These are phyloP conservation scores for Copidosoma aretas DNA, from an alignment of 2,888 invertebrate genomes.

Conservation along the genomic window DNA sequence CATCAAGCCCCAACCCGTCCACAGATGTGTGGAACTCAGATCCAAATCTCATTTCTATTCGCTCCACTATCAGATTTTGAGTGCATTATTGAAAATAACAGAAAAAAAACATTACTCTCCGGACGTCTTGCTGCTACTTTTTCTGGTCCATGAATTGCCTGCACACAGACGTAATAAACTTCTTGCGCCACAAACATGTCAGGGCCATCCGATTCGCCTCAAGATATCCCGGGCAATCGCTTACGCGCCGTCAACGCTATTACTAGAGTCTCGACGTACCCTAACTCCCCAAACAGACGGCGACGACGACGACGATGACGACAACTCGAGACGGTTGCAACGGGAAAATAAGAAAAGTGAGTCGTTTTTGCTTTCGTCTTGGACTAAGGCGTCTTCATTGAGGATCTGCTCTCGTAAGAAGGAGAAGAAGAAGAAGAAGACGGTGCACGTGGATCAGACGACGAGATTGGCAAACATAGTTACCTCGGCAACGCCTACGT, in stretches of 20 bases:
- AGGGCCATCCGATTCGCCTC: conserved; percentile 1
- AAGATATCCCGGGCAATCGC: conserved; percentile 31
- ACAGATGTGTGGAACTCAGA: too few species aligned
- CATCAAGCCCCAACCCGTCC: too few species aligned
- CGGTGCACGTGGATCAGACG: conserved; percentile 30
- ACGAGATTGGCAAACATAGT: conserved; percentile 39
- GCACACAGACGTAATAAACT: conserved; percentile 15
- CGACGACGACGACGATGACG: too few species aligned
- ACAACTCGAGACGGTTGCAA: conserved; percentile 3
- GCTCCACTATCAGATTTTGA: too few species aligned
- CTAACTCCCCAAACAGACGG: too few species aligned
- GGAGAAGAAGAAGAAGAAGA: conserved; percentile 30
- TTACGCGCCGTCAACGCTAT: conserved; percentile 27
- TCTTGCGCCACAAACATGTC: conserved; percentile 6
- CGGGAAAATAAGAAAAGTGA: conserved; percentile 8
- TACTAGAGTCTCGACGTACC: too few species aligned
- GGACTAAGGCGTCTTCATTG: background rate
- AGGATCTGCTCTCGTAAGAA: conserved; percentile 11
- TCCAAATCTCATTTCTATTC: too few species aligned
- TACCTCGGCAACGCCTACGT: conserved; percentile 42
- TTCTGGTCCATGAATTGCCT: conserved; percentile 5
- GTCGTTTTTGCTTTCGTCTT: conserved; percentile 15
- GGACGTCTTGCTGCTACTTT: too few species aligned
- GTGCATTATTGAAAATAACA: background rate
- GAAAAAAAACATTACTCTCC: too few species aligned